These are phyloP conservation scores for Decapterus maruadsi DNA, from an alignment of 2,797 vertebrate species.

Conservation along the genomic window DNA sequence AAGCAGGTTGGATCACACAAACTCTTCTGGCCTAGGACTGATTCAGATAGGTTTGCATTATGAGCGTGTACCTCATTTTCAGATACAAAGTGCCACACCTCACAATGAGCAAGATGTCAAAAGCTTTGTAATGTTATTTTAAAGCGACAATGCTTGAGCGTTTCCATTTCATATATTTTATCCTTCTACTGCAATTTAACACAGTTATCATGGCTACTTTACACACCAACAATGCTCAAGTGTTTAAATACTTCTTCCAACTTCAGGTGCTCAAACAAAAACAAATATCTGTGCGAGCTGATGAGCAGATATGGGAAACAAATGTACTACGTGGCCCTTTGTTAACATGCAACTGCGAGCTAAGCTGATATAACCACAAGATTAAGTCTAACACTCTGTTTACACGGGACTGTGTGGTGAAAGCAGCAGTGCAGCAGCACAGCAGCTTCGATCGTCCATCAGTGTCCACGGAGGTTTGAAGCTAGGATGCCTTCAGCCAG, in stretches of 20 bases:
- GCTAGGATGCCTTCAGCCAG: background rate
- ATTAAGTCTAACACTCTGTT: slow-evolving; percentile 18
- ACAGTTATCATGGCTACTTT: background rate
- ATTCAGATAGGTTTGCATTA: slow-evolving; percentile 17
- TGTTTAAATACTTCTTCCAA: background rate
- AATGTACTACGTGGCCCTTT: slow-evolving; percentile 1
- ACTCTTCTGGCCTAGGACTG: slow-evolving; percentile 2
- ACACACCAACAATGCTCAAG: background rate
- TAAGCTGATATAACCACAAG: slow-evolving; percentile 24
- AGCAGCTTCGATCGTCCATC: background rate
- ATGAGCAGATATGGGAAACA: background rate
- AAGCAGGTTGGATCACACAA: slow-evolving; percentile 43
- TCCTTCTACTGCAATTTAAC: background rate
- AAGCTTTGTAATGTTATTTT: slow-evolving; percentile 7
- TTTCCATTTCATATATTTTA: slow-evolving; percentile 3
- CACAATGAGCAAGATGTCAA: background rate
- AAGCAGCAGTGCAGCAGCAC: background rate
- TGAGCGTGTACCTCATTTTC: slow-evolving; percentile 9
- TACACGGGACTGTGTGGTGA: slow-evolving; percentile 1
- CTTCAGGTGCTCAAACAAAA: background rate
- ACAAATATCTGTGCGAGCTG: background rate
- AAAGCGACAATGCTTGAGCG: slow-evolving; percentile 16
- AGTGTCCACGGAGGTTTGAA: background rate
- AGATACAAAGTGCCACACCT: slow-evolving; percentile 5
- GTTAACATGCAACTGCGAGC: background rate